Conservation (phyloP, 2,113 vertebrate genomes). For the Oophaga pumilio region DNA sequence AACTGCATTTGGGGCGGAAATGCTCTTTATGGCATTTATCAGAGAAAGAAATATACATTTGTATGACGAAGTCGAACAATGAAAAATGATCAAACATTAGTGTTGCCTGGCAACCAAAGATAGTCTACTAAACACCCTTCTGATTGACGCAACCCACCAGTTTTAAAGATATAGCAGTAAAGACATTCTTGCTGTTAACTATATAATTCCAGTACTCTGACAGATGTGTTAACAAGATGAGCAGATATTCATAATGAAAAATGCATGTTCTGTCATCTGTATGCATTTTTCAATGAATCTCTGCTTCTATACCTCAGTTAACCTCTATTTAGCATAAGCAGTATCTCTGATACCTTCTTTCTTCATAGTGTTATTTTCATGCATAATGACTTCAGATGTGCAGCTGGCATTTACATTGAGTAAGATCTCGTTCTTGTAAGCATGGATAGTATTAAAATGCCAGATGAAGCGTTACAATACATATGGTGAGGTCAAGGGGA, state of each 20-base stretch:
- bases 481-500: slow-evolving; percentile 2
- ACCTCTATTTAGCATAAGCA: not conserved
- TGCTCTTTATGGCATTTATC: not conserved
- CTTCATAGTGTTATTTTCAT: not conserved
- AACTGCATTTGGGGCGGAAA: not conserved
- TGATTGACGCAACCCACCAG: not conserved
- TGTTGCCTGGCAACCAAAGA: not conserved
- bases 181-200: not conserved
- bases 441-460: not conserved
- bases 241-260: not conserved
- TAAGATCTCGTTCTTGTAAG: not conserved
- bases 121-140: not conserved
- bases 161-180: not conserved
- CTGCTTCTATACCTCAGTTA: not conserved
- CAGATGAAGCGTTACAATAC: not conserved
- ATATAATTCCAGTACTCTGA: not conserved
- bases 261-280: not conserved
- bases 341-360: not conserved
- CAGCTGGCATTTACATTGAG: not conserved
- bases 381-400: not conserved
- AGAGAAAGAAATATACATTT: not conserved
- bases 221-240: not conserved
- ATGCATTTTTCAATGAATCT: not conserved
- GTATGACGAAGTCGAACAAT: not conserved
- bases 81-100: not conserved